A percentile compares a stretch with the other conserved stretches of the same genome.
These are phyloP conservation scores for Cervus canadensis DNA, from an alignment of 2,113 vertebrate species.

Conservation along the genomic window DNA sequence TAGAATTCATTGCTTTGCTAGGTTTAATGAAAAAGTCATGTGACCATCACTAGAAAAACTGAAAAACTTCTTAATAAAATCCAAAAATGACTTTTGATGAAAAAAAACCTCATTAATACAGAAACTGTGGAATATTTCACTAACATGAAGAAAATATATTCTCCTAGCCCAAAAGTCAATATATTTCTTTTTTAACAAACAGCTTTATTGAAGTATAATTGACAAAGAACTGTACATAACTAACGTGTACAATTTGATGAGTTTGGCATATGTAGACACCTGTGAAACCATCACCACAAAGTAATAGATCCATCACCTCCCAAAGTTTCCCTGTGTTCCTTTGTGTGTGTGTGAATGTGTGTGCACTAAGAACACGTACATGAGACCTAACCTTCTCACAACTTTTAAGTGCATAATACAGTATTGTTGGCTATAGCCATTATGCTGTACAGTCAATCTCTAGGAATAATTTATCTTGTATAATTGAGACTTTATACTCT, in stretches of 20 bases:
- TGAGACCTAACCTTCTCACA: not conserved
- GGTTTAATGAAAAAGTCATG: not conserved
- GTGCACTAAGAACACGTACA: not conserved
- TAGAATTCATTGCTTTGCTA: constrained; percentile 23
- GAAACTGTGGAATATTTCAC: not conserved
- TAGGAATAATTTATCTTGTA: not conserved
- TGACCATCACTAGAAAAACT: not conserved
- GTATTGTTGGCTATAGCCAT: not conserved
- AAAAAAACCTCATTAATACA: not conserved
- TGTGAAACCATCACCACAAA: not conserved
- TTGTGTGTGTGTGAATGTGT: not conserved
- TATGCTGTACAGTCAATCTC: not conserved
- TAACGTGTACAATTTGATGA: not conserved
- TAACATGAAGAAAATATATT: not conserved
- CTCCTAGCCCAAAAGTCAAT: not conserved
- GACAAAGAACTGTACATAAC: not conserved
- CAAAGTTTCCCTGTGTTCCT: not conserved
- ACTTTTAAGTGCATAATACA: not conserved
- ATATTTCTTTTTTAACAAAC: not conserved
- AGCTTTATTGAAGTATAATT: not conserved
- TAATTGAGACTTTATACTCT: not conserved
- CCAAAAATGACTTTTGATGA: not conserved
- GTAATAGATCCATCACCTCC: not conserved
- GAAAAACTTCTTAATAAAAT: not conserved
- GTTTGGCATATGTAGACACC: not conserved